Percentiles rank a stretch among this genome's conserved stretches.
phyloP scores from a whole-genome alignment of 2,113 vertebrate species.

The Carassius carassius region DNA sequence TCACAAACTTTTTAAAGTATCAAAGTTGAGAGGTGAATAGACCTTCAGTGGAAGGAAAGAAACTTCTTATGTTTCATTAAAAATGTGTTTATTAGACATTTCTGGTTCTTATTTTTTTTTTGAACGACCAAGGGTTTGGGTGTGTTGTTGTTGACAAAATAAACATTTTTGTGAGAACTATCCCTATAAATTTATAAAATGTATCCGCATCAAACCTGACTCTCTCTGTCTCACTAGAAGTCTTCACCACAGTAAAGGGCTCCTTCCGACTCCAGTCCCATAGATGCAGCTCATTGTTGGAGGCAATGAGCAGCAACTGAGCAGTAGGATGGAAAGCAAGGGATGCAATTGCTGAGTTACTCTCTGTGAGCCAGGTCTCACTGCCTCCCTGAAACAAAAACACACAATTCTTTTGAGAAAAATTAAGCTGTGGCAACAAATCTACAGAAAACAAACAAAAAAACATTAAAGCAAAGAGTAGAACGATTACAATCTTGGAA shows the following conservation, averaged over 20 bases:
- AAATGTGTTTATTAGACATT: too few species aligned
- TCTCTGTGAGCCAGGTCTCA: conserved; percentile 98
- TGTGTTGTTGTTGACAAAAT: not conserved
- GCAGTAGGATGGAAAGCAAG: conserved; percentile 97
- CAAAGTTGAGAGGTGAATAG: too few species aligned
- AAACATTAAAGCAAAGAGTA: not conserved
- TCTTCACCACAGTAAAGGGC: conserved; percentile 96
- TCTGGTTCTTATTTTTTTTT: too few species aligned
- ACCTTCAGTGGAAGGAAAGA: too few species aligned
- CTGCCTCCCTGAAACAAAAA: conserved; percentile 85
- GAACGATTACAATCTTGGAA: not conserved
- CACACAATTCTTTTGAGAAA: not conserved
- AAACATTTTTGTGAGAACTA: too few species aligned
- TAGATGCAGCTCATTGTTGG: conserved; percentile 97
- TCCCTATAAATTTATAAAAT: not conserved
- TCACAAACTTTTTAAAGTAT: too few species aligned
- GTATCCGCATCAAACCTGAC: conserved; percentile 80
- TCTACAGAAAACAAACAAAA: not conserved
- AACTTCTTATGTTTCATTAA: too few species aligned
- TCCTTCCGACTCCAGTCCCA: conserved; percentile 99
- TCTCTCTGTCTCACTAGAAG: conserved; percentile 92
- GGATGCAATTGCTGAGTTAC: conserved; percentile 95
- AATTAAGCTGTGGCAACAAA: not conserved
- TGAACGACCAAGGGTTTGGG: not conserved
- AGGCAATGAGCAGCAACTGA: conserved; percentile 95